Conservation (phyloP, 2,113 vertebrate genomes). For the Ageneiosus marmoratus region DNA sequence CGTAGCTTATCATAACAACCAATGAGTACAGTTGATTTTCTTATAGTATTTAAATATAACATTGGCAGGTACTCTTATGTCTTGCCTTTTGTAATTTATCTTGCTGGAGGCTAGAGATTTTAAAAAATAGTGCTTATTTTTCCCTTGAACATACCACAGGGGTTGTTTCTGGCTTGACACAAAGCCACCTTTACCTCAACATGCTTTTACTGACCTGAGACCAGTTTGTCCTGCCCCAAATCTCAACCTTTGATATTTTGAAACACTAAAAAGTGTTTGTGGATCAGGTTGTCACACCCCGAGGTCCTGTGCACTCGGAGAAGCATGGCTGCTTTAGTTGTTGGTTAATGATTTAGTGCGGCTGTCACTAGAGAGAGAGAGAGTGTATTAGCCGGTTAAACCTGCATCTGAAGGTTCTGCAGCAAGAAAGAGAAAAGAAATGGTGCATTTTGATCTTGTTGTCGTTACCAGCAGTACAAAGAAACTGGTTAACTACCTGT, state of each 20-base stretch:
- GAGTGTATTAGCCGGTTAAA: neutral
- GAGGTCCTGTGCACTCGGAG: neutral
- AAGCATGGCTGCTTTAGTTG: slow-evolving; percentile 2
- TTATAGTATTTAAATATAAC: neutral
- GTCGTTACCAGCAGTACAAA: no score
- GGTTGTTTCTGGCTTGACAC: neutral
- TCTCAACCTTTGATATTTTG: neutral
- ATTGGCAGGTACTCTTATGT: neutral
- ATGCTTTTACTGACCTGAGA: neutral
- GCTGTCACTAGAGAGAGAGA: neutral
- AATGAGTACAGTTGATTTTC: no score
- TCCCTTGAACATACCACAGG: neutral
- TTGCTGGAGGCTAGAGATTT: neutral
- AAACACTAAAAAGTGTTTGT: neutral
- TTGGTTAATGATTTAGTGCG: neutral
- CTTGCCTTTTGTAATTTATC: neutral
- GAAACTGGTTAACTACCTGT: no score
- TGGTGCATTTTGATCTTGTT: no score
- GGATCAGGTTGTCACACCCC: neutral
- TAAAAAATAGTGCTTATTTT: neutral
- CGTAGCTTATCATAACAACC: no score
- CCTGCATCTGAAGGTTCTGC: slow-evolving; percentile 1
- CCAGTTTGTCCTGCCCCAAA: neutral
- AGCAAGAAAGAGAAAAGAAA: neutral
- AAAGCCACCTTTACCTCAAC: slow-evolving; percentile 12